Base-by-base conservation (phyloP, 2,797 vertebrate genomes). In the Erethizon dorsatum region DNA sequence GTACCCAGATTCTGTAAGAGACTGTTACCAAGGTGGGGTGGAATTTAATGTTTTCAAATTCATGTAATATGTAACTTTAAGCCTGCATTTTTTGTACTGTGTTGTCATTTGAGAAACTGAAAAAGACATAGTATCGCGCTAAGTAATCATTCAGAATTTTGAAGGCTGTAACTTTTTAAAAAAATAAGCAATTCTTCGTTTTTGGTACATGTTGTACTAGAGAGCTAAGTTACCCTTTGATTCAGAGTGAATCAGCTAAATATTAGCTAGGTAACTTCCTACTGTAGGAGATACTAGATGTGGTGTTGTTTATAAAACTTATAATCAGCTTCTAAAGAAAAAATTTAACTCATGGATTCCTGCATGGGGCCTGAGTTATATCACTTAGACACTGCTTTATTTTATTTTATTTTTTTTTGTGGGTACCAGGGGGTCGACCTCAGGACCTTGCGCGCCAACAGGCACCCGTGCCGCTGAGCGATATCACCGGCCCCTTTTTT, bases 1-100 rank as follows among this genome's bases (percentile, higher is more conserved):
- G 45, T 54, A 26, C 20, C 54, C 61, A 82, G 93, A 87, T 20
- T 67, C 80, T 95, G 31, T 52, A 95, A 73, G 78, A 75, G 31
- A 50, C 91, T 37, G 47, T 41, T 75, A 80, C 2, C 63, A 37
- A 75, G 59, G 31, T 78, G 33, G 95, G 41, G 45, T 77, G 26
- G 88, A 80, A 80, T 95, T 83, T 45, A 93, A 94, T 37, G 37
- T 5, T 73, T 82, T 95, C 67, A 95, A 96, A 73, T 87, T 88
- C 67, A 87, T 90, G 22, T 37, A 78, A 61, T 69, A 94, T 88
- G 71, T 71, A 95, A 95, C 37, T 84, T 91, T 47, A 86, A 61
- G 77, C 73, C 33, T 91, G 22, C 0, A 88, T 63, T 67, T 83
- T 50, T 88, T 26, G 45, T 80, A 67, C 41, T 83, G n/a, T n/a